Conservation (phyloP, 2,888 invertebrate species). For the Pandemis heparana region DNA sequence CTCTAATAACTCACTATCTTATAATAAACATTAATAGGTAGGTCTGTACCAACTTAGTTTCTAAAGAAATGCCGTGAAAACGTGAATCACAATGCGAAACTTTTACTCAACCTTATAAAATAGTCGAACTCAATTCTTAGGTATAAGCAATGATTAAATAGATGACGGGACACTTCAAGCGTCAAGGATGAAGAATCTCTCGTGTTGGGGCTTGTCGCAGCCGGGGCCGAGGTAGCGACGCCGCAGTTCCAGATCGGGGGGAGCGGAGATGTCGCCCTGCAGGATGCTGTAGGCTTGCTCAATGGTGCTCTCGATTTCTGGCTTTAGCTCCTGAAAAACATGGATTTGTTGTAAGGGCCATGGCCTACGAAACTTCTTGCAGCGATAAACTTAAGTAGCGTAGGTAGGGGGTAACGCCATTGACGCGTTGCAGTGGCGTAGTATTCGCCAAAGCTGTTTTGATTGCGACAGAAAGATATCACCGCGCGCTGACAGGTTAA, state of each 20-base stretch:
- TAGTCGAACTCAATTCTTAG: background rate
- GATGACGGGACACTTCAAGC: constrained; percentile 47
- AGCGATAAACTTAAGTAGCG: background rate
- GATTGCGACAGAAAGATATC: background rate
- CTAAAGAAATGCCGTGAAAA: too few relatives aligned
- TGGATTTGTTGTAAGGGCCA: background rate
- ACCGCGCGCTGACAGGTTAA: background rate
- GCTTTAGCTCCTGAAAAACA: constrained; percentile 72
- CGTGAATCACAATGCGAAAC: too few relatives aligned
- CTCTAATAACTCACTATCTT: too few relatives aligned
- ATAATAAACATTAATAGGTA: too few relatives aligned
- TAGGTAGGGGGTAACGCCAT: background rate
- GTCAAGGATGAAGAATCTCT: constrained; percentile 76
- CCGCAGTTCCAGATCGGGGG: constrained; percentile 77
- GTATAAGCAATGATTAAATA: background rate
- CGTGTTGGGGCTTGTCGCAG: constrained; percentile 76
- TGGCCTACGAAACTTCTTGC: background rate
- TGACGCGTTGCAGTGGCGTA: background rate
- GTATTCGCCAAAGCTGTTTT: constrained; percentile 1
- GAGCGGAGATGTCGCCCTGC: constrained; percentile 82
- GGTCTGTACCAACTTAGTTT: too few relatives aligned
- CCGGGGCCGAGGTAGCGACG: constrained; percentile 77
- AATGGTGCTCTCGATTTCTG: constrained; percentile 80
- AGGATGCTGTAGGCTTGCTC: constrained; percentile 83
- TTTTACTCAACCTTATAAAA: background rate